These are phyloP conservation scores for Erythrocercus mccallii DNA, from an alignment of 2,113 vertebrate genomes.

Conservation along the genomic window DNA sequence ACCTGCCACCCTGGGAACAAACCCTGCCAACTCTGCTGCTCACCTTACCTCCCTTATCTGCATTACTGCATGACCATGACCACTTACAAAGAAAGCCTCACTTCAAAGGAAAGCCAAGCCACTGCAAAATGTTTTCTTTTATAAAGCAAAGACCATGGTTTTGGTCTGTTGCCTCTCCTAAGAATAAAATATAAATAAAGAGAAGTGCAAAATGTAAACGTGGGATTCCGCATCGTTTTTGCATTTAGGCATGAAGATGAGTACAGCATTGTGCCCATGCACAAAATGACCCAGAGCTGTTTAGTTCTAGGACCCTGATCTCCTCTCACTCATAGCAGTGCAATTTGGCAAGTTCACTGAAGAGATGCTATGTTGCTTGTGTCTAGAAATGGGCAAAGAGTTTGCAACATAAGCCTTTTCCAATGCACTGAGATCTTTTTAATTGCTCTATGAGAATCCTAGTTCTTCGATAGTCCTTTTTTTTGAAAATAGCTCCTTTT, in stretches of 20 bases:
- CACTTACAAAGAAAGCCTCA: not conserved
- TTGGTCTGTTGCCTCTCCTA: not conserved
- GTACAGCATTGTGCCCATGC: fast-evolving
- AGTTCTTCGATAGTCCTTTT: not conserved
- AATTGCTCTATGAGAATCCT: not conserved
- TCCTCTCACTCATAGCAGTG: not conserved
- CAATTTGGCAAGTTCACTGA: not conserved
- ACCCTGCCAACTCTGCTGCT: not conserved
- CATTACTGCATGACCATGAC: fast-evolving
- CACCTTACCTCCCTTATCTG: not conserved
- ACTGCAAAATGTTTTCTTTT: not conserved
- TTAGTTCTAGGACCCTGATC: not conserved
- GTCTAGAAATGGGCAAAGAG: not conserved
- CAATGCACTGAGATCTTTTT: not conserved
- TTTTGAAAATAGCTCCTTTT: not conserved
- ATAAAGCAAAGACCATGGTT: not conserved
- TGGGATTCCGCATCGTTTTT: not conserved
- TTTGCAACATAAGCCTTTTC: not conserved
- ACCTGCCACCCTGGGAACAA: not conserved
- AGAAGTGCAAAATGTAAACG: not conserved
- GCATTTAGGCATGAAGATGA: not conserved
- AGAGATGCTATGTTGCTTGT: not conserved
- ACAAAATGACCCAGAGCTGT: not conserved
- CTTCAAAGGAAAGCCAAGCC: not conserved
- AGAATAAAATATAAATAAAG: not conserved